Base-by-base conservation (phyloP, 2,888 invertebrate species). In the Drosophila meridionalis region DNA sequence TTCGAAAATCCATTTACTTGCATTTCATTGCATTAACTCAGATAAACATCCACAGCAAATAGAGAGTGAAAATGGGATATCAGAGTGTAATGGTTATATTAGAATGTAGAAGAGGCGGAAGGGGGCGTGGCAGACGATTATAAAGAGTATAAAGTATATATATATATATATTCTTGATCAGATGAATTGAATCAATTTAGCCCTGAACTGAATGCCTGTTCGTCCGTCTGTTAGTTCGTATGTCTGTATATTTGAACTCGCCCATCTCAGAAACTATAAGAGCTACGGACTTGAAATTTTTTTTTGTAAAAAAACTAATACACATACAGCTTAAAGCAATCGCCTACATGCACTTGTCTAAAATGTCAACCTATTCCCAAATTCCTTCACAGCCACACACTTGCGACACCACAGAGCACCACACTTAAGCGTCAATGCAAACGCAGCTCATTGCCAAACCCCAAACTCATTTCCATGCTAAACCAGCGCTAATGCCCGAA, bases 11-110 rank as follows among this genome's bases (percentile, higher is more conserved):
- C 58, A 76, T 58, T 76, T 67, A 42, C 40, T 9, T 8, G 36
- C 42, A 57, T 20, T 65, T 56, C 32, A 36, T 28, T 28, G 4
- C 73, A 65, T 65, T 60, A 65, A 36, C 56, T 45, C 3, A 6
- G 58, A 75, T 75, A 60, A 60, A 14, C 40, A 76, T 76, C 36
- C 42, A 32, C 2, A 3, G 42, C 14, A n/a, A n/a, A 42, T 0
- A 2, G 20, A 38, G 20, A 20, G 20, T 0, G 20, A 20, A 20
- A 20, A 20, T 20, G 20, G 20, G 20, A 20, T 20, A 20, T 20
- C 20, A 20, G 20, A 20, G 20, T 20, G 1, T 20, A 20, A 20
- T 20, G 20, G 20, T 20, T 20, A 20, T 20, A 20, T 20, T 20
- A 20, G 20, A 20, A 20, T 20, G 1, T 20, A 20, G 20, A 20